Conservation (phyloP, 2,888 invertebrate genomes). For the Eustalomyia histrio region DNA sequence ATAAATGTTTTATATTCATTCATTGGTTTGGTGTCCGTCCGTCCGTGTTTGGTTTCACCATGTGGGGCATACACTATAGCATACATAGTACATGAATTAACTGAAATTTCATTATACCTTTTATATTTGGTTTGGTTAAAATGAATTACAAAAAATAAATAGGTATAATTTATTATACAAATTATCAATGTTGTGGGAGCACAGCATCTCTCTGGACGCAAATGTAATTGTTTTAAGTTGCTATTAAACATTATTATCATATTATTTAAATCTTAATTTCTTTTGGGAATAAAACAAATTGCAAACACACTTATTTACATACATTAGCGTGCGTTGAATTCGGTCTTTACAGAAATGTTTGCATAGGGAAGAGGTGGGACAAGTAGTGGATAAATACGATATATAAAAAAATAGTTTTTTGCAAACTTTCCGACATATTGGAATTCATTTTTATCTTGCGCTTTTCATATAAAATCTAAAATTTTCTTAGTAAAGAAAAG, state of each 20-base stretch:
- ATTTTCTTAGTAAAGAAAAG: too few species aligned
- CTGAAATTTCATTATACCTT: conserved; percentile 2
- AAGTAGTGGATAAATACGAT: too few species aligned
- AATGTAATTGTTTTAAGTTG: conserved; percentile 53
- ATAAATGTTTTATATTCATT: background rate
- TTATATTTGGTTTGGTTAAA: background rate
- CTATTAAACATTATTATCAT: conserved; percentile 44
- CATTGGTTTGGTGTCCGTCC: too few species aligned
- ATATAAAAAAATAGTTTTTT: too few species aligned
- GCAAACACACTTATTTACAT: background rate
- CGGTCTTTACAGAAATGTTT: too few species aligned
- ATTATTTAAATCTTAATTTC: conserved; percentile 34
- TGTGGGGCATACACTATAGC: background rate
- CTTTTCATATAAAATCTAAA: too few species aligned
- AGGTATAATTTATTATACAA: background rate
- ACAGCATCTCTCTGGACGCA: conserved; percentile 12
- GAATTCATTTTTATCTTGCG: too few species aligned
- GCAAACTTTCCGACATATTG: too few species aligned
- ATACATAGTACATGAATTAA: background rate
- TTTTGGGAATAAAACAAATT: conserved; percentile 43
- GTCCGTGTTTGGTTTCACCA: background rate
- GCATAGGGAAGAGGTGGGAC: too few species aligned
- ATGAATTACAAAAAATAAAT: background rate
- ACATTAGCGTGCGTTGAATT: too few species aligned
- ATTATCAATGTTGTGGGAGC: background rate